phyloP scores from a whole-genome alignment of 2,888 invertebrate genomes.

The Cloeon dipterum region DNA sequence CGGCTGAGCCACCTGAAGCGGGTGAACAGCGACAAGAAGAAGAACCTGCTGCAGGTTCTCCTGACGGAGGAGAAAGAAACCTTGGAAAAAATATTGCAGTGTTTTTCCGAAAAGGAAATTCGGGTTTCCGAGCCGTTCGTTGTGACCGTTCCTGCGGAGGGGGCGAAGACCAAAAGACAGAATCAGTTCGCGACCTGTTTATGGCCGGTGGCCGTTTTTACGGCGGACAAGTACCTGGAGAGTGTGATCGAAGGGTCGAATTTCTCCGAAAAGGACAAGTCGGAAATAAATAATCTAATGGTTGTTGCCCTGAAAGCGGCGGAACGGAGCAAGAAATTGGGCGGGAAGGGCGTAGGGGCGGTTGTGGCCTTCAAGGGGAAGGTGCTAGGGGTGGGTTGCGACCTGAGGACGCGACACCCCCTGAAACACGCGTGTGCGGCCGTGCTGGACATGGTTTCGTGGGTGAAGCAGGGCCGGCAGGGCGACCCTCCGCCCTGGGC shows the following conservation, averaged over 20 bases:
- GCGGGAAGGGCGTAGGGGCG: conserved; percentile 20
- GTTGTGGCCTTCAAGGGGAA: conserved; percentile 44
- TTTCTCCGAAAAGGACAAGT: conserved; percentile 29
- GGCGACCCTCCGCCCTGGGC: not conserved
- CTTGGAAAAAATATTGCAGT: not conserved
- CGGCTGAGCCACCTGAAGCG: not conserved
- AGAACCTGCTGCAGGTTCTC: not conserved
- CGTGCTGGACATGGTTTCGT: conserved; percentile 65
- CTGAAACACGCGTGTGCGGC: conserved; percentile 68
- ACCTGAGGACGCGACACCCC: conserved; percentile 32
- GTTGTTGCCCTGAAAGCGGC: conserved; percentile 26
- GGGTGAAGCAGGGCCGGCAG: conserved; percentile 56
- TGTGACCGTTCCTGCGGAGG: conserved; percentile 29
- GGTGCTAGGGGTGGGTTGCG: conserved; percentile 40
- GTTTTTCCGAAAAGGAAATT: not conserved
- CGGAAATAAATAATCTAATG: conserved; percentile 32
- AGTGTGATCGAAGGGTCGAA: conserved; percentile 32
- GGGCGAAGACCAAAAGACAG: conserved; percentile 42
- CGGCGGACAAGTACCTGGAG: conserved; percentile 46
- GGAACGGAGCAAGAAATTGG: not conserved
- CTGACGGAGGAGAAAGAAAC: not conserved
- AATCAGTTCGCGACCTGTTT: conserved; percentile 29
- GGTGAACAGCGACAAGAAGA: not conserved
- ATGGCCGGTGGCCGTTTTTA: conserved; percentile 72
- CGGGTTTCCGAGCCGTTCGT: not conserved